Evolutionary conservation across 2,888 invertebrate genomes (phyloP).

Genomic region (Periphyllus acericola): DNA sequence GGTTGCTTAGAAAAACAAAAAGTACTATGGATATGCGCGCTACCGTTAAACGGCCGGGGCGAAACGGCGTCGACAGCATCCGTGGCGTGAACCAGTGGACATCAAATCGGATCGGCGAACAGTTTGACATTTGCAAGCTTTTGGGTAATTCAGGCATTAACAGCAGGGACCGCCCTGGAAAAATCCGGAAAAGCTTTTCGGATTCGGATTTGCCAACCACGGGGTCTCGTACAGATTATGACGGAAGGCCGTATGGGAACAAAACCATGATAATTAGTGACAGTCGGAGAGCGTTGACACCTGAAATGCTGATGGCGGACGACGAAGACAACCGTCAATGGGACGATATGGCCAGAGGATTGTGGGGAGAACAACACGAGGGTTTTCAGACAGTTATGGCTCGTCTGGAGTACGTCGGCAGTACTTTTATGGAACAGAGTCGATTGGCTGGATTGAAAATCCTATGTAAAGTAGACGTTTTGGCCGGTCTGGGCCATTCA

Average conservation of each 20-base stretch:
- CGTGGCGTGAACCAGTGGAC: background rate
- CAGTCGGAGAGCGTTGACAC: background rate
- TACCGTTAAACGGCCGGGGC: background rate
- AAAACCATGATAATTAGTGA: background rate
- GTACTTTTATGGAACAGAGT: conserved; percentile 17
- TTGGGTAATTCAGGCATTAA: background rate
- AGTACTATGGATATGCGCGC: conserved; percentile 6
- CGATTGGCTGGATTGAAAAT: conserved; percentile 24
- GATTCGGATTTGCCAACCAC: conserved; percentile 15
- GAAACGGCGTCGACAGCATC: background rate
- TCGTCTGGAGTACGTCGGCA: conserved; percentile 39
- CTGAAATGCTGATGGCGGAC: background rate
- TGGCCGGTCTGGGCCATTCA: conserved; percentile 26
- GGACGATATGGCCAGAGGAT: background rate
- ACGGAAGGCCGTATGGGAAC: background rate
- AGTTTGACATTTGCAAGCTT: background rate
- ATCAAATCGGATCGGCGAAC: background rate
- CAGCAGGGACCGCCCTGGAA: background rate
- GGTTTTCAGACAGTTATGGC: conserved; percentile 33
- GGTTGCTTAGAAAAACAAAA: conserved; percentile 14
- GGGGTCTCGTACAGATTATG: background rate
- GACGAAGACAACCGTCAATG: background rate
- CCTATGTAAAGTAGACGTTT: conserved; percentile 31
- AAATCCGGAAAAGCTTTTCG: conserved; percentile 6
- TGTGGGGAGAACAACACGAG: conserved; percentile 17